Conservation (phyloP, 2,113 vertebrate genomes). For the Zosterops hypoxanthus region DNA sequence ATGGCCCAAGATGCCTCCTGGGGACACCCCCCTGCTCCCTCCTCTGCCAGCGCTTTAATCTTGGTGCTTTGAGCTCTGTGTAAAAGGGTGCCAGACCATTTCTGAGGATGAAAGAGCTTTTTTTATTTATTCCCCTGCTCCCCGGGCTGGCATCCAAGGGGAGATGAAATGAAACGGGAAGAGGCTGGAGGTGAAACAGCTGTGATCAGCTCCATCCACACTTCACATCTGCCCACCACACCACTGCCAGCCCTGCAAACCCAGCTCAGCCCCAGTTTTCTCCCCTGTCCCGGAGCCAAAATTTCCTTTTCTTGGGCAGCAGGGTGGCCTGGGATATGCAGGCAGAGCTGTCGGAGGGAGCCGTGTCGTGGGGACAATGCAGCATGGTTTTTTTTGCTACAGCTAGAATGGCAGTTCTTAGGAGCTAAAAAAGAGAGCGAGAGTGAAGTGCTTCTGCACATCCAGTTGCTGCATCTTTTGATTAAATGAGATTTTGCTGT, state of each 20-base stretch:
- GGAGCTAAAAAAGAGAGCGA: not conserved
- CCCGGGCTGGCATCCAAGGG: slow-evolving; percentile 3
- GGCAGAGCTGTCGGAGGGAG: not conserved
- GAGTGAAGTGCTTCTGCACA: slow-evolving; percentile 24
- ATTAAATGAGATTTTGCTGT: slow-evolving; percentile 48
- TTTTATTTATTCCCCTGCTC: not conserved
- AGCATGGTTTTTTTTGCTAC: slow-evolving; percentile 38
- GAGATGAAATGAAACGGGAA: slow-evolving; percentile 50
- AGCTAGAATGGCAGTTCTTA: slow-evolving; percentile 63
- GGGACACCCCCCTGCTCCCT: not conserved
- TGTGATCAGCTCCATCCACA: not conserved
- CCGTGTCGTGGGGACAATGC: not conserved
- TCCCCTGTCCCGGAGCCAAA: not conserved
- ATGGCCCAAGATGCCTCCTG: not conserved
- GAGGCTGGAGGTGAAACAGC: slow-evolving; percentile 58
- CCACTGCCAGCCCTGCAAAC: not conserved
- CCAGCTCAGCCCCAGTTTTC: not conserved
- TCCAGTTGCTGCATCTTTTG: slow-evolving; percentile 4
- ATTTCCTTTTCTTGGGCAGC: fast-evolving
- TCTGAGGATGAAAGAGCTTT: slow-evolving; percentile 53
- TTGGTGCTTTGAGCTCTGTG: not conserved
- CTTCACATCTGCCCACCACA: slow-evolving; percentile 11
- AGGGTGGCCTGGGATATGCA: not conserved
- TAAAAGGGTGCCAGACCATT: slow-evolving; percentile 24
- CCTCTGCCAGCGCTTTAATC: not conserved